Base-by-base conservation (phyloP, 2,888 invertebrate species). In the Cremastinae sp. region DNA sequence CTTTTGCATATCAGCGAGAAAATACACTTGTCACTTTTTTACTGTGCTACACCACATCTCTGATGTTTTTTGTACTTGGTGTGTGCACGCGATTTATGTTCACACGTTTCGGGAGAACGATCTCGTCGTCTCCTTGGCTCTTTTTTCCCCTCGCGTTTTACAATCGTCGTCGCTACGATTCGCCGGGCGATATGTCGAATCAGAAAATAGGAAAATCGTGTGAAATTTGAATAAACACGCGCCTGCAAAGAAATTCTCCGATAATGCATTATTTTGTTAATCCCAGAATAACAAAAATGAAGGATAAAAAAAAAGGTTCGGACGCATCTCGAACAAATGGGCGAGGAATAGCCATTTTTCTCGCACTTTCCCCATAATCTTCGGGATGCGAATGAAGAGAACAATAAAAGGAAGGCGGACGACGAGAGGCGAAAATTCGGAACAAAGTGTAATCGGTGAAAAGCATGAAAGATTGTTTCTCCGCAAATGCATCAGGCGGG, bases 41-140 rank as follows among this genome's bases (percentile, higher is more conserved):
- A 28, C 14, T 53, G 53, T 41, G 47, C 47, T 10, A 28, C 41
- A 12, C 18, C 22, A 45, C 34, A n/a, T 49, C 7, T 8, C 16
- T 3, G 3, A 45, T 45, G 16, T 45, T 45, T 14, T 45, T 14
- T 18, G n/a, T 12, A 9, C 20, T 51, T 1, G 34, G 61, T 36
- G 47, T 22, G 53, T 56, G 47, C 49, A 76, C 73, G 82, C 73
- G 82, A 86, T 86, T 86, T 86, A 86, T 85, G 81, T 73, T 69
- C 74, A 75, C 14, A n/a, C 77, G 79, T 82, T 84, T 80, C 79
- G 81, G 65, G 75, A 72, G 77, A 77, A 81, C 69, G 58, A 49
- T 64, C 14, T 28, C 62, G 34, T 34, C 20, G 72, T n/a, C 14
- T 65, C 49, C 56, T 49, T 64, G 54, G 54, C 53, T 38, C 10